Evolutionary conservation across 53 echinoderm and acorn worm genomes (phyloP).

Genomic region (Apostichopus leukothele): DNA sequence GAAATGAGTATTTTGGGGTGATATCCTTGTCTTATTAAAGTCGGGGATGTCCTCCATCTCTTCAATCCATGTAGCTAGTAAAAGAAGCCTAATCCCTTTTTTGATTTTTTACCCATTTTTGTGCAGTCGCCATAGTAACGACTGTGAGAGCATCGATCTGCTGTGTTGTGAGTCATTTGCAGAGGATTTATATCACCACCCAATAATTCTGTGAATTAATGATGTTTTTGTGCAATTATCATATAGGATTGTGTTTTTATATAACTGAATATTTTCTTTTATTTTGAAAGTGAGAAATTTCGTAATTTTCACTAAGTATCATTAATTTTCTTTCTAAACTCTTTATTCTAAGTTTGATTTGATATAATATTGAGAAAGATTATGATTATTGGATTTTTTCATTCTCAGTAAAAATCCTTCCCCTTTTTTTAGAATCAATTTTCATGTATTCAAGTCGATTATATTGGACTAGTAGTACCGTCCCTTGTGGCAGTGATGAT

Average conservation of each 20-base stretch:
- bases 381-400: background rate
- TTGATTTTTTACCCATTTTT: background rate
- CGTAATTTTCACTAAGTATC: background rate
- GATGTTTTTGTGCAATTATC: background rate
- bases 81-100: background rate
- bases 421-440: background rate
- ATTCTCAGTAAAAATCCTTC: background rate
- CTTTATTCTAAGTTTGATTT: background rate
- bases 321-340: too few species aligned
- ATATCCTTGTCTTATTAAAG: too few species aligned
- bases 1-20: too few species aligned
- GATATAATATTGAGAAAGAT: constrained; percentile 4
- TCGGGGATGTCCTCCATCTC: too few species aligned
- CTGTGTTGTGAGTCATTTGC: constrained; percentile 10
- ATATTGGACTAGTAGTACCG: background rate
- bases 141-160: background rate
- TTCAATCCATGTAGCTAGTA: too few species aligned
- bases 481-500: background rate
- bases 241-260: background rate
- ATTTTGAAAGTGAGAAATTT: constrained; percentile 2
- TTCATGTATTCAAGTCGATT: background rate
- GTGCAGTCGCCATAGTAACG: background rate
- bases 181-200: constrained; percentile 2
- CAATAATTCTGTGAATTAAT: background rate
- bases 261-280: background rate